phyloP scores from a whole-genome alignment of 2,113 vertebrate species.

The Stercorarius parasiticus region DNA sequence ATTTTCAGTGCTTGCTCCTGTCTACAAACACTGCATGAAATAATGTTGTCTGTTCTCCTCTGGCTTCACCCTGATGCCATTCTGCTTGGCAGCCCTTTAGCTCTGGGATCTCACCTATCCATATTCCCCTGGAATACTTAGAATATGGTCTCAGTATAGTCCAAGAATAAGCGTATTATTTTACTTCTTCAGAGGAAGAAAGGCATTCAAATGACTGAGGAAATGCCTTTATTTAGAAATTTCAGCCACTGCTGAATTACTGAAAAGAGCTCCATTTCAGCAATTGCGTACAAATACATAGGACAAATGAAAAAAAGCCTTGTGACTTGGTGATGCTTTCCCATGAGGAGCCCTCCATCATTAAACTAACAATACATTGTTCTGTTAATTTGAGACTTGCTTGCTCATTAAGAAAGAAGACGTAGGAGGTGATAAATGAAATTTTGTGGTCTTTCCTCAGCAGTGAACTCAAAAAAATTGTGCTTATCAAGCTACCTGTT shows the following conservation, averaged over 20 bases:
- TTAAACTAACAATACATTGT: not conserved
- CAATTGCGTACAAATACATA: not conserved
- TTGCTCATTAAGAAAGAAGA: not conserved
- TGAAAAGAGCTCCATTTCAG: not conserved
- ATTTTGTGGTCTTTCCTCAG: not conserved
- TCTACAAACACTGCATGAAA: not conserved
- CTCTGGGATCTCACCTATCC: not conserved
- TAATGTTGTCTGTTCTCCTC: not conserved
- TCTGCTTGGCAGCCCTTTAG: not conserved
- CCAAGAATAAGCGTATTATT: not conserved
- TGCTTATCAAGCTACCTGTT: not conserved
- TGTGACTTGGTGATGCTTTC: not conserved
- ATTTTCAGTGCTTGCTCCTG: not conserved
- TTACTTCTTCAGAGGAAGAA: not conserved
- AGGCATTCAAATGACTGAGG: not conserved
- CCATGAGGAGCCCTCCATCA: not conserved
- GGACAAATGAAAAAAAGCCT: not conserved
- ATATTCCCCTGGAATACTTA: not conserved
- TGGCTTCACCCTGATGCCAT: not conserved
- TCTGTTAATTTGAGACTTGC: not conserved
- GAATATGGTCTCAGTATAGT: not conserved
- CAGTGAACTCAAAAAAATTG: not conserved
- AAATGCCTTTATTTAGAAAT: not conserved
- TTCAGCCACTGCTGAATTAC: not conserved
- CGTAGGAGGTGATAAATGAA: not conserved